A percentile compares a stretch with the other conserved stretches of the same genome.
Evolutionary conservation across 2,888 invertebrate species (phyloP).

Genomic region (Tethea ocularis): DNA sequence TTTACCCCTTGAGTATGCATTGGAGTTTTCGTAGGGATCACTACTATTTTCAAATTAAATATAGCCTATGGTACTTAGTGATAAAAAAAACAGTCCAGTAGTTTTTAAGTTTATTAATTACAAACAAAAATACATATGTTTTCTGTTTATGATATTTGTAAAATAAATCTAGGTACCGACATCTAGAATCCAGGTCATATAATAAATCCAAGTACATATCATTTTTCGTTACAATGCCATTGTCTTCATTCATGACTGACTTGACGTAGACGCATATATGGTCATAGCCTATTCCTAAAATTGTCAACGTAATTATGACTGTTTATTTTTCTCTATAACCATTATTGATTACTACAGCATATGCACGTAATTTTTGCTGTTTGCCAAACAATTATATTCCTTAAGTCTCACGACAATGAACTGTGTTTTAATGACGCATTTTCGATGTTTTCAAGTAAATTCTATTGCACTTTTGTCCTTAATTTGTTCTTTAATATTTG

Average conservation of each 20-base stretch:
- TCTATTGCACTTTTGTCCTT: slow-evolving; percentile 1
- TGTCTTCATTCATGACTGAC: neutral
- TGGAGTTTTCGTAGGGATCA: too few species aligned
- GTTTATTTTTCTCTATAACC: neutral
- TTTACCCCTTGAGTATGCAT: too few species aligned
- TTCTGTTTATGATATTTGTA: too few species aligned
- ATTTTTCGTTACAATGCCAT: too few species aligned
- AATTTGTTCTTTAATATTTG: neutral
- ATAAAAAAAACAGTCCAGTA: too few species aligned
- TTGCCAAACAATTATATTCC: neutral
- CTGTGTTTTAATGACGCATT: neutral
- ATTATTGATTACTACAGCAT: neutral
- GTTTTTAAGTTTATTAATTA: too few species aligned
- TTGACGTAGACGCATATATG: neutral
- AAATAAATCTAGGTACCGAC: too few species aligned
- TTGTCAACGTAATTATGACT: neutral
- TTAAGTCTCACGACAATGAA: neutral
- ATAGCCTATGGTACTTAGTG: too few species aligned
- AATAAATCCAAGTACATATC: too few species aligned
- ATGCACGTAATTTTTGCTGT: neutral
- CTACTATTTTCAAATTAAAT: too few species aligned
- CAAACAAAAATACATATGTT: too few species aligned
- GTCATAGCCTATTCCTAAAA: slow-evolving; percentile 1
- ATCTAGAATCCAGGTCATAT: too few species aligned
- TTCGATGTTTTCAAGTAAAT: neutral